Evolutionary conservation across 1,140 invertebrate genomes (phyloP).

Genomic region (Heliconius hermathena): DNA sequence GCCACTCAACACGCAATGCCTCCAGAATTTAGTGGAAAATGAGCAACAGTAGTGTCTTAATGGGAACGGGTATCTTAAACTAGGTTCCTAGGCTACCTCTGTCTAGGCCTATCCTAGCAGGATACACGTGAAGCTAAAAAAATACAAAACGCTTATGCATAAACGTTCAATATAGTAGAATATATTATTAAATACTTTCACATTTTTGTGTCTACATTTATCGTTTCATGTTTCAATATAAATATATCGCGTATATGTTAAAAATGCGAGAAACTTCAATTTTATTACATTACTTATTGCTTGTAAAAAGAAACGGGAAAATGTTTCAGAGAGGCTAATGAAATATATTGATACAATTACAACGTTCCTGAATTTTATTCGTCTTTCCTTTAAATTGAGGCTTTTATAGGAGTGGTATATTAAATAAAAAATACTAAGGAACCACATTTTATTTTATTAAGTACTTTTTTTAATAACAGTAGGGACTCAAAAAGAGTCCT

Average conservation of each 20-base stretch:
- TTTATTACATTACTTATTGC: conserved; percentile 38
- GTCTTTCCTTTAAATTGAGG: conserved; percentile 20
- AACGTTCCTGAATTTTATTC: conserved; percentile 37
- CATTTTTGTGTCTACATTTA: neutral
- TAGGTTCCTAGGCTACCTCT: too few relatives aligned
- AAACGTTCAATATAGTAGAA: neutral
- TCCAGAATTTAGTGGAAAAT: too few relatives aligned
- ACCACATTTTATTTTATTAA: too few relatives aligned
- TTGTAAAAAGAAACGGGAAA: conserved; percentile 34
- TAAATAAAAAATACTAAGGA: conserved; percentile 17
- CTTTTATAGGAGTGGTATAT: neutral
- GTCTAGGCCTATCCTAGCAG: too few relatives aligned
- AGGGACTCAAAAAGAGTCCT: too few relatives aligned
- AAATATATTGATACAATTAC: conserved; percentile 43
- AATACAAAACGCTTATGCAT: too few relatives aligned
- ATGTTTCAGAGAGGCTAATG: conserved; percentile 38
- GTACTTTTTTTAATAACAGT: too few relatives aligned
- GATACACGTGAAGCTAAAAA: too few relatives aligned
- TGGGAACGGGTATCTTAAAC: too few relatives aligned
- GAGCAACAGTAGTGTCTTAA: too few relatives aligned
- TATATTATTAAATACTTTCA: neutral
- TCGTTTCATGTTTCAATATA: neutral
- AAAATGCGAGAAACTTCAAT: neutral
- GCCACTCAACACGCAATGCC: too few relatives aligned
- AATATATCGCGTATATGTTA: neutral